Percentiles rank a stretch among this genome's conserved stretches.
Conservation (phyloP, 2,888 invertebrate genomes). For the Odontocerum albicorne region DNA sequence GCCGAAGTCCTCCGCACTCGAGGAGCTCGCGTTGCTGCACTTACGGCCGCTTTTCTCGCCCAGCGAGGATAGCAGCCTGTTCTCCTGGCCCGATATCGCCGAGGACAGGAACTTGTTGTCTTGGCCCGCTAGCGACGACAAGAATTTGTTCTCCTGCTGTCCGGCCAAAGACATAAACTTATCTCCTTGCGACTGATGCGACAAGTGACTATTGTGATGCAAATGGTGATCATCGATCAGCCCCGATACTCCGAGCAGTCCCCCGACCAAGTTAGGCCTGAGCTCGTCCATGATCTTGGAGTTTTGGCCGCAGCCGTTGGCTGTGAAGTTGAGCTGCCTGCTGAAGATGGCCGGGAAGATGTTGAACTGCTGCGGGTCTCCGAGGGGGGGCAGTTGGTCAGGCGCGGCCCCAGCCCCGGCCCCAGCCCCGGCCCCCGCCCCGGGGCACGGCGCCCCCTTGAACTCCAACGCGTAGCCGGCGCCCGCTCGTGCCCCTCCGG, state of each 20-base stretch:
- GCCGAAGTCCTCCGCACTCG: slow-evolving; percentile 87
- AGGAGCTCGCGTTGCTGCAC: slow-evolving; percentile 75
- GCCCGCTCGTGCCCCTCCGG: slow-evolving; percentile 44
- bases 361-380: slow-evolving; percentile 81
- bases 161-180: slow-evolving; percentile 50
- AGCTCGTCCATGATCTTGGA: slow-evolving; percentile 84
- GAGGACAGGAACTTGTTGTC: slow-evolving; percentile 56
- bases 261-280: slow-evolving; percentile 79
- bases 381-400: slow-evolving; percentile 61
- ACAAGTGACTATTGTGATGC: slow-evolving; percentile 49
- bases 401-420: slow-evolving; percentile 51
- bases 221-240: slow-evolving; percentile 76
- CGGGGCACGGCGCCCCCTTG: slow-evolving; percentile 74
- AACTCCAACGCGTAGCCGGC: slow-evolving; percentile 81
- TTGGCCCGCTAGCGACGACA: slow-evolving; percentile 48
- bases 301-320: slow-evolving; percentile 70
- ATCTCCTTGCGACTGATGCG: slow-evolving; percentile 51
- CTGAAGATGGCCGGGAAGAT: slow-evolving; percentile 91
- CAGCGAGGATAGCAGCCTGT: slow-evolving; percentile 29
- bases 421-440: no score
- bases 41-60: slow-evolving; percentile 63
- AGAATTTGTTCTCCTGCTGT: slow-evolving; percentile 55
- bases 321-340: slow-evolving; percentile 82
- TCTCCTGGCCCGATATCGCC: slow-evolving; percentile 34
- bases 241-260: slow-evolving; percentile 76